Conservation (phyloP, 35 echinoderm and acorn worm species). For the Amphiura filiformis region DNA sequence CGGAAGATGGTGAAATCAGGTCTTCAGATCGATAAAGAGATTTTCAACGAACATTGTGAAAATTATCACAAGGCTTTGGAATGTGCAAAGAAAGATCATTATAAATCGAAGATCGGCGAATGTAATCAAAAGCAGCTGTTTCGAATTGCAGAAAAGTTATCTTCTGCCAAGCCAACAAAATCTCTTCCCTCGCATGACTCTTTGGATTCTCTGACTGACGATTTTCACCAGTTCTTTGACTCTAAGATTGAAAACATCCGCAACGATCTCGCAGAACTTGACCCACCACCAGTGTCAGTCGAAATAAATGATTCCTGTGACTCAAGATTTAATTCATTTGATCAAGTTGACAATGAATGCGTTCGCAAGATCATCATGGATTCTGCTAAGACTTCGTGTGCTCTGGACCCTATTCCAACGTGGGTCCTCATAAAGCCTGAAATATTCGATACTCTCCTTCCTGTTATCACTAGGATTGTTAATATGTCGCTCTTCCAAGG, state of each 20-base stretch:
- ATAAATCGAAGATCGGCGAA: background rate
- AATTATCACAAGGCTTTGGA: slow-evolving; percentile 11
- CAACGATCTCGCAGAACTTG: background rate
- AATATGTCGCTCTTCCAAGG: background rate
- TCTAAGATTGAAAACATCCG: background rate
- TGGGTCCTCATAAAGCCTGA: background rate
- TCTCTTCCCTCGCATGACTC: background rate
- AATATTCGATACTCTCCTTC: background rate
- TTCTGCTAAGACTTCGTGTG: background rate
- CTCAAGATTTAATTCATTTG: background rate
- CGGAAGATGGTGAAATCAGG: background rate
- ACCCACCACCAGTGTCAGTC: background rate
- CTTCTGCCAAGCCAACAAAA: background rate
- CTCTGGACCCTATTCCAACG: slow-evolving; percentile 7
- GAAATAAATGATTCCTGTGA: background rate
- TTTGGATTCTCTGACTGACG: background rate
- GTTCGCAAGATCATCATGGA: background rate
- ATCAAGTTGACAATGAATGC: background rate
- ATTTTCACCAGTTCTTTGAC: background rate
- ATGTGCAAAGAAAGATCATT: slow-evolving; percentile 10
- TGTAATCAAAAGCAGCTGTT: slow-evolving; percentile 29
- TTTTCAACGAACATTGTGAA: slow-evolving; percentile 23
- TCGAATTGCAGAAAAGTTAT: background rate
- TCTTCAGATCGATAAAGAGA: slow-evolving; percentile 17
- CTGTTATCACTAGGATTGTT: background rate